These are phyloP conservation scores for Hypomecis atomaria DNA, from an alignment of 2,888 invertebrate genomes.

Conservation along the genomic window DNA sequence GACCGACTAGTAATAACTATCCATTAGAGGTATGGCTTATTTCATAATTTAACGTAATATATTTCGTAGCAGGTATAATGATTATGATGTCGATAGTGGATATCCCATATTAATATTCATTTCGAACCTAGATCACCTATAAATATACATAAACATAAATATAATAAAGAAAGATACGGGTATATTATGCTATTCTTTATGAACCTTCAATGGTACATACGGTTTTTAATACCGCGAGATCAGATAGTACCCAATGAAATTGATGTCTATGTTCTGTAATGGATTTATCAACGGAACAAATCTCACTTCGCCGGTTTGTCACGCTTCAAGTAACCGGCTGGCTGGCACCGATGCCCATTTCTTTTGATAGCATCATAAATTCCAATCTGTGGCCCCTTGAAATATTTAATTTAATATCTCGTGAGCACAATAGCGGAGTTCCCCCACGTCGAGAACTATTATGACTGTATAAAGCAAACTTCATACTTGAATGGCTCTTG, in stretches of 20 bases:
- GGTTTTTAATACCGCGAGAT: slow-evolving; percentile 24
- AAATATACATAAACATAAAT: no score
- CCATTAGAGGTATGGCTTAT: slow-evolving; percentile 49
- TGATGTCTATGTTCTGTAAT: slow-evolving; percentile 32
- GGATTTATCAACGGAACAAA: slow-evolving; percentile 35
- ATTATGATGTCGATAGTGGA: slow-evolving; percentile 39
- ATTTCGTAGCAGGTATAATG: slow-evolving; percentile 43
- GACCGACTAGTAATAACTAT: slow-evolving; percentile 45
- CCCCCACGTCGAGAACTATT: slow-evolving; percentile 42
- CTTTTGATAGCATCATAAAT: slow-evolving; percentile 43
- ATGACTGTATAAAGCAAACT: slow-evolving; percentile 38
- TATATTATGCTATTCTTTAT: slow-evolving; percentile 17
- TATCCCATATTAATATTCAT: slow-evolving; percentile 49
- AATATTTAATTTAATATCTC: slow-evolving; percentile 41
- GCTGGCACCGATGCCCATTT: slow-evolving; percentile 29
- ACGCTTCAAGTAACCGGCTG: slow-evolving; percentile 30
- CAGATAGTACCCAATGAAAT: slow-evolving; percentile 28
- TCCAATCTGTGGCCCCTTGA: slow-evolving; percentile 43
- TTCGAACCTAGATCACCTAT: slow-evolving; percentile 20
- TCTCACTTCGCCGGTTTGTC: slow-evolving; percentile 35
- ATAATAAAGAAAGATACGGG: slow-evolving; percentile 22
- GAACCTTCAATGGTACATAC: slow-evolving; percentile 19
- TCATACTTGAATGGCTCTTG: slow-evolving; percentile 35
- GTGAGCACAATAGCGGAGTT: slow-evolving; percentile 38
- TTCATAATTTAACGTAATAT: slow-evolving; percentile 51